A percentile compares a stretch with the other conserved stretches of the same genome.
Conservation (phyloP, 2,797 vertebrate genomes). For the Sternotherus odoratus region DNA sequence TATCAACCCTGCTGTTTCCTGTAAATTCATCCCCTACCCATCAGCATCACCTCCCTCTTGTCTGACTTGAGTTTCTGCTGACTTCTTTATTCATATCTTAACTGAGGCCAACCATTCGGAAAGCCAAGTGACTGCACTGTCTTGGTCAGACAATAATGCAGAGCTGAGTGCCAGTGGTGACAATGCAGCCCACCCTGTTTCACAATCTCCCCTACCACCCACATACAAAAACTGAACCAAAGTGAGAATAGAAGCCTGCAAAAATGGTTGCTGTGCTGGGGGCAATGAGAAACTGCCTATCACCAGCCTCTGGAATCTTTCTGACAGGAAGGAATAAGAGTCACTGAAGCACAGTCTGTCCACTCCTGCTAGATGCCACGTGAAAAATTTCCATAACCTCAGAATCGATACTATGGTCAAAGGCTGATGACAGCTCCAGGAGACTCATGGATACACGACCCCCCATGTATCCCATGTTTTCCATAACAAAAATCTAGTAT, state of each 20-base stretch:
- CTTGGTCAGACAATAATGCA: not conserved
- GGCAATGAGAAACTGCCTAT: not conserved
- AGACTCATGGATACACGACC: not conserved
- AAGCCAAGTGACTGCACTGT: not conserved
- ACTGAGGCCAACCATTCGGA: not conserved
- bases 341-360: not conserved
- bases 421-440: not conserved
- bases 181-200: not conserved
- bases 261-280: not conserved
- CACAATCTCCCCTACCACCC: not conserved
- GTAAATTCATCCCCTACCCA: not conserved
- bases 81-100: not conserved
- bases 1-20: not conserved
- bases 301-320: not conserved
- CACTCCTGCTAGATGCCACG: not conserved
- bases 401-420: not conserved
- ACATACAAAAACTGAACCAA: not conserved
- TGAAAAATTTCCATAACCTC: not conserved
- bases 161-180: not conserved
- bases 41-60: not conserved
- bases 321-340: not conserved
- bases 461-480: not conserved
- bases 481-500: not conserved
- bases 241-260: not conserved
- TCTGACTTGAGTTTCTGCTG: not conserved